Base-by-base conservation (phyloP, 1,140 invertebrate species). In the Semibalanus balanoides region DNA sequence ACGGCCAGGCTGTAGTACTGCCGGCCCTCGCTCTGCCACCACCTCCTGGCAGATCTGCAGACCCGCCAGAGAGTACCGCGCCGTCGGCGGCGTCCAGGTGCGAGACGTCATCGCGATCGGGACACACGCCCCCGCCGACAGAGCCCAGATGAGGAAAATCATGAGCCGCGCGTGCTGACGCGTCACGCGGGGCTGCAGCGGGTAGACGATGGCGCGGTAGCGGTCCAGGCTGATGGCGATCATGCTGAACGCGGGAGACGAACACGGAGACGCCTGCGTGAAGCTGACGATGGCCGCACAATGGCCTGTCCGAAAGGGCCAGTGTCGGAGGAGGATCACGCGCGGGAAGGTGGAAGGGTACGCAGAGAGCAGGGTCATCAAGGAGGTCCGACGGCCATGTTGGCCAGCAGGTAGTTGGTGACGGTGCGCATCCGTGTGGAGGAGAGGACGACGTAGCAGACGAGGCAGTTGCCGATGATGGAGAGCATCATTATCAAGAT, bases 141-240 rank as follows among this genome's bases (percentile, higher is more conserved):
- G 86, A 0, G 82, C 74, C 85, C 85, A 86, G 69, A 85, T 83
- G 28, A 82, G 84, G 0, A 86, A 84, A 31, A 96, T 93, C 71
- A 92, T 88, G 70, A 89, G 83, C 78, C 90, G 89, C 0, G 89
- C 89, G 81, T 87, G 88, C 78, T 85, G 86, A 81, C 91, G 91
- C 9, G 90, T 89, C 81, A 95, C 88, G 40, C 93, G 86, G 1
- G 92, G 93, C 79, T 88, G 85, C 31, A 96, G 83, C 0, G 94
- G 94, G 85, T 92, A 92, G 85, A 95, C 91, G 76, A 96, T 95
- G 25, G 92, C 93, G 81, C 93, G 88, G 80, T 93, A 95, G 17
- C 93, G 87, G 83, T 96, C 93, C 72, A 92, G 87, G 76, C 92
- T 93, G 80, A 96, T 93, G 3, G 92, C 92, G 0, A 95, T 89